These are phyloP conservation scores for Narcine bancroftii DNA, from an alignment of 2,113 vertebrate species.

Conservation along the genomic window DNA sequence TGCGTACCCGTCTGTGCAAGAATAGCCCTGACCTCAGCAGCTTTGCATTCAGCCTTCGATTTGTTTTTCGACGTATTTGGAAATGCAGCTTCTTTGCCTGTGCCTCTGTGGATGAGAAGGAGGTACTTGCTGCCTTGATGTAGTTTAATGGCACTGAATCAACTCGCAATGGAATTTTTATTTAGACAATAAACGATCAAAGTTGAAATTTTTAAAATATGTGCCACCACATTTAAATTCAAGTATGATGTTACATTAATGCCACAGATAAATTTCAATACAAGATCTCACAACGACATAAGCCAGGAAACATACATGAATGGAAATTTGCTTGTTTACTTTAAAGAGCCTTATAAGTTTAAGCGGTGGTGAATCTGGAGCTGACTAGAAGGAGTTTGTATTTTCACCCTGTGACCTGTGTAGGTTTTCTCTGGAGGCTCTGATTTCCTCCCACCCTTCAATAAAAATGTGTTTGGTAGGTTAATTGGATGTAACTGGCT, in stretches of 20 bases:
- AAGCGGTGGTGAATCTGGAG: too few relatives aligned
- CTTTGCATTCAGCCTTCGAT: constrained; percentile 52
- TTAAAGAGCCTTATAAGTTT: neutral
- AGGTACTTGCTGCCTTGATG: constrained; percentile 40
- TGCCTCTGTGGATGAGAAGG: constrained; percentile 45
- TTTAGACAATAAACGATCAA: neutral
- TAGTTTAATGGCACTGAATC: fast-evolving
- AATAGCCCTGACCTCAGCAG: constrained; percentile 80
- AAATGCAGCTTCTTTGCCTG: constrained; percentile 48
- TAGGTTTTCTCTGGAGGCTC: too few relatives aligned
- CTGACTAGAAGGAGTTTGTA: too few relatives aligned
- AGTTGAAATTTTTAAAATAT: neutral
- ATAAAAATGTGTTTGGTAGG: too few relatives aligned
- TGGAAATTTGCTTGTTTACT: neutral
- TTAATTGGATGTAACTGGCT: too few relatives aligned
- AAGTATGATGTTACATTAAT: constrained; percentile 5
- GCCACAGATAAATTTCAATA: neutral
- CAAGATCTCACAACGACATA: neutral
- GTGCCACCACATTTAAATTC: neutral
- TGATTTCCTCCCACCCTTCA: too few relatives aligned
- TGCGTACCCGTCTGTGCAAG: constrained; percentile 64
- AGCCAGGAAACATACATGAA: neutral
- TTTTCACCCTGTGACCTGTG: too few relatives aligned
- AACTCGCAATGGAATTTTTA: neutral
- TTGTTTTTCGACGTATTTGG: constrained; percentile 74